Conservation (phyloP, 2,888 invertebrate genomes). For the Andrena trimmerana region DNA sequence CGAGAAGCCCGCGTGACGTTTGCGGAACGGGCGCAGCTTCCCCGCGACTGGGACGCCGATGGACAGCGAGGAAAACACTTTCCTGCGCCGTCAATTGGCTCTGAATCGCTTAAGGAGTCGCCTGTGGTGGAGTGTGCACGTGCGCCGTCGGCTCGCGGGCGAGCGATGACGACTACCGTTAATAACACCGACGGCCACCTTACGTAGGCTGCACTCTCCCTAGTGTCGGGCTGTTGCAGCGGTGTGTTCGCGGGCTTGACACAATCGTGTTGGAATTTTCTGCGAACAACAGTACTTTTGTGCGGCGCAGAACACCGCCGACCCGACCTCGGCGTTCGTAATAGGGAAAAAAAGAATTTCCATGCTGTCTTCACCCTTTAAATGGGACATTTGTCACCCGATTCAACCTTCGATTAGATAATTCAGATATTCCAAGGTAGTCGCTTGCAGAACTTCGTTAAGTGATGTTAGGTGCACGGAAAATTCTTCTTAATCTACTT, state of each 20-base stretch:
- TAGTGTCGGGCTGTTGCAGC: constrained; percentile 44
- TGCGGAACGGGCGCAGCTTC: background rate
- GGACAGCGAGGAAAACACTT: background rate
- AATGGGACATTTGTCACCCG: background rate
- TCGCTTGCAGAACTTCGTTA: no score
- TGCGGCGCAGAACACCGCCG: constrained; percentile 1
- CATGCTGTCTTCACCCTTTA: background rate
- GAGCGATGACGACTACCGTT: constrained; percentile 55
- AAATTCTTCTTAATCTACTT: no score
- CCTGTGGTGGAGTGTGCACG: background rate
- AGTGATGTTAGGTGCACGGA: no score
- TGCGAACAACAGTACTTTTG: constrained; percentile 16
- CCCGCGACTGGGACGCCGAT: background rate
- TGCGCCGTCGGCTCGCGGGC: constrained; percentile 6
- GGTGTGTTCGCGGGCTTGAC: constrained; percentile 64
- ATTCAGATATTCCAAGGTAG: no score
- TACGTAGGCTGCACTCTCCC: constrained; percentile 36
- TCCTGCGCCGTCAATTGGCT: background rate
- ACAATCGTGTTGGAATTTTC: constrained; percentile 65
- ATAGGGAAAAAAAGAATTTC: background rate
- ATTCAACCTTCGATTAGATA: no score
- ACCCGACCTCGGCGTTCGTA: background rate
- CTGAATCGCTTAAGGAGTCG: constrained; percentile 36
- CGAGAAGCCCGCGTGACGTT: background rate
- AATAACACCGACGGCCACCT: constrained; percentile 41